Percentiles rank a stretch among this genome's conserved stretches.
These are phyloP conservation scores for Diphyllodes magnificus DNA, from an alignment of 2,113 vertebrate genomes.

Conservation along the genomic window DNA sequence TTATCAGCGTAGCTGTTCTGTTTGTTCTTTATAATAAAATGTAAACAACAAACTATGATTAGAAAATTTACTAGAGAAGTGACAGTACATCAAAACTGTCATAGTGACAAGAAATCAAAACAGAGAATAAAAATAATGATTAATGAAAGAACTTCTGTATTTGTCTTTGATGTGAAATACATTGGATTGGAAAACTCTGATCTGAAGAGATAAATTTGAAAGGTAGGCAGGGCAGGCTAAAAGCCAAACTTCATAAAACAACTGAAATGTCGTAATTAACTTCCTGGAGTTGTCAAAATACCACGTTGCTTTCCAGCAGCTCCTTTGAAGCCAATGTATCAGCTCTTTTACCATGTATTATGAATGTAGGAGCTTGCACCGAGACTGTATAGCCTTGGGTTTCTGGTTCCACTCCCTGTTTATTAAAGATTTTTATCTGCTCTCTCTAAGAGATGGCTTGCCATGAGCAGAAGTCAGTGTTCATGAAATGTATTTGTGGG, in stretches of 20 bases:
- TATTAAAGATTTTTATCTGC: constrained; percentile 10
- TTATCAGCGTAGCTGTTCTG: background rate
- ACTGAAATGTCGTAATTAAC: background rate
- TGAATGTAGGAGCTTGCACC: background rate
- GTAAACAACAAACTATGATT: background rate
- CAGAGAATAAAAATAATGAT: constrained; percentile 1
- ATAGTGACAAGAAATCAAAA: constrained; percentile 14
- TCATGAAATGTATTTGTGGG: background rate
- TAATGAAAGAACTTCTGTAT: background rate
- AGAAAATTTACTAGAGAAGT: background rate
- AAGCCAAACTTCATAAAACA: constrained; percentile 22
- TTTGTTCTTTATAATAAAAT: constrained; percentile 18
- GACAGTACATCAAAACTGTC: background rate
- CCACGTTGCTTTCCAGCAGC: background rate
- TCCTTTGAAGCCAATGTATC: background rate
- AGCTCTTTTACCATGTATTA: background rate
- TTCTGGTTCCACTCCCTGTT: background rate
- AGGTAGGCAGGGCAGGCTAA: background rate
- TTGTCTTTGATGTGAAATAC: constrained; percentile 13
- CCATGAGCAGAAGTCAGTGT: background rate
- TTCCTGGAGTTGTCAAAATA: constrained; percentile 30
- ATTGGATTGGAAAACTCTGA: background rate
- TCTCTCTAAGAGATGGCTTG: background rate
- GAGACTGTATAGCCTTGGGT: background rate
- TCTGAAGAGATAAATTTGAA: constrained; percentile 22